Conservation (phyloP, 2,888 invertebrate genomes). For the Diachrysia chrysitis region DNA sequence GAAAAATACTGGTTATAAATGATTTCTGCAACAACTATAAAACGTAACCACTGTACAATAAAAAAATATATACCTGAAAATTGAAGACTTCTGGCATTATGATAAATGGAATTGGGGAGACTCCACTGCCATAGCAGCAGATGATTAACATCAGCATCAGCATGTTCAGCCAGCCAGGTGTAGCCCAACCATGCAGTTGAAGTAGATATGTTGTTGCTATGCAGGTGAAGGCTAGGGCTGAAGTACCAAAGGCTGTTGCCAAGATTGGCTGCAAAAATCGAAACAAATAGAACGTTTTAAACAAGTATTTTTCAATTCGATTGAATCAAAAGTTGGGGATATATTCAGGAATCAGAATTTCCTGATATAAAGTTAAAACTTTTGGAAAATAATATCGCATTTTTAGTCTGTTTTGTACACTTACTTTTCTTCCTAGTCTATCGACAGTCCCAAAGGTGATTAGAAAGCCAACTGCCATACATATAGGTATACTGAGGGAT, state of each 20-base stretch:
- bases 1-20: no score
- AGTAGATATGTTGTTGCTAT: conserved; percentile 60
- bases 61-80: conserved; percentile 66
- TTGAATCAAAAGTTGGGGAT: not conserved
- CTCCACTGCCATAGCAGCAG: conserved; percentile 65
- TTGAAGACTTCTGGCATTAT: conserved; percentile 74
- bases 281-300: not conserved
- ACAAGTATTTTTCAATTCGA: not conserved
- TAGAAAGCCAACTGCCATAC: conserved; percentile 64
- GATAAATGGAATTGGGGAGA: conserved; percentile 68
- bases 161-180: conserved; percentile 67
- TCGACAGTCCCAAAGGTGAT: conserved; percentile 62
- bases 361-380: no score
- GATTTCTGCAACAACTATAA: no score
- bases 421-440: conserved; percentile 64
- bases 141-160: conserved; percentile 59
- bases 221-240: conserved; percentile 53
- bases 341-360: not conserved
- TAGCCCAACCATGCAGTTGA: conserved; percentile 50
- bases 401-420: not conserved
- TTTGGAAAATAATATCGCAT: no score
- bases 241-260: conserved; percentile 47
- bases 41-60: no score
- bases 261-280: conserved; percentile 61
- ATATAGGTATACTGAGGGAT: conserved; percentile 65